phyloP scores from a whole-genome alignment of 53 echinoderm and acorn worm genomes.

The Henricia sp. region DNA sequence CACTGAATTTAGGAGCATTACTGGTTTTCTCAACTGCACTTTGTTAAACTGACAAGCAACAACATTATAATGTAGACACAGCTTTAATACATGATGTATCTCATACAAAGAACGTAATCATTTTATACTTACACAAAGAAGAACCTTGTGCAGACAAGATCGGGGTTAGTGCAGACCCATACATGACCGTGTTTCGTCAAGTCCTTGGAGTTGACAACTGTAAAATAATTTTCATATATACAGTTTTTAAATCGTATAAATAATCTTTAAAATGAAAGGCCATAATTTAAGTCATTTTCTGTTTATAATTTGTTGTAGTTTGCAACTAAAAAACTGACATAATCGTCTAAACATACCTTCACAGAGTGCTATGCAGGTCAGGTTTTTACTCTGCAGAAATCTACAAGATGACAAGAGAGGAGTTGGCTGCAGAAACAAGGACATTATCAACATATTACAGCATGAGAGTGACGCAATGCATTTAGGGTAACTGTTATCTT shows the following conservation, averaged over 20 bases:
- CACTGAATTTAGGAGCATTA: no score
- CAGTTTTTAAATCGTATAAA: background rate
- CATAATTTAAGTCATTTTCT: no score
- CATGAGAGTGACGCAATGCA: no score
- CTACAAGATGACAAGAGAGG: constrained; percentile 20
- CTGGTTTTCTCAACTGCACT: no score
- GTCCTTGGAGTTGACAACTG: constrained; percentile 92
- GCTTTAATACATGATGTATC: no score
- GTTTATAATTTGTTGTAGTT: no score
- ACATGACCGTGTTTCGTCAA: constrained; percentile 95
- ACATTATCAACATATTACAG: no score
- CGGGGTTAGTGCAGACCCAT: constrained; percentile 97
- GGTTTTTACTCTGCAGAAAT: constrained; percentile 89
- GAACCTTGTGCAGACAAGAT: constrained; percentile 97
- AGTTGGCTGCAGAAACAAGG: background rate
- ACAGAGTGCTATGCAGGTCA: constrained; percentile 97
- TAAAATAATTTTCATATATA: background rate
- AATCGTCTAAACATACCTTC: constrained; percentile 87
- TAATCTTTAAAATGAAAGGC: no score
- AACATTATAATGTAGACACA: no score
- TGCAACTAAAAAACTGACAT: no score
- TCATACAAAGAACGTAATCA: background rate
- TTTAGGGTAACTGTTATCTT: no score
- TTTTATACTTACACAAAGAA: constrained; percentile 98
- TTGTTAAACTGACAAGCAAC: no score